These are phyloP conservation scores for Eidolon dupreanum DNA, from an alignment of 2,797 vertebrate genomes.

Conservation along the genomic window DNA sequence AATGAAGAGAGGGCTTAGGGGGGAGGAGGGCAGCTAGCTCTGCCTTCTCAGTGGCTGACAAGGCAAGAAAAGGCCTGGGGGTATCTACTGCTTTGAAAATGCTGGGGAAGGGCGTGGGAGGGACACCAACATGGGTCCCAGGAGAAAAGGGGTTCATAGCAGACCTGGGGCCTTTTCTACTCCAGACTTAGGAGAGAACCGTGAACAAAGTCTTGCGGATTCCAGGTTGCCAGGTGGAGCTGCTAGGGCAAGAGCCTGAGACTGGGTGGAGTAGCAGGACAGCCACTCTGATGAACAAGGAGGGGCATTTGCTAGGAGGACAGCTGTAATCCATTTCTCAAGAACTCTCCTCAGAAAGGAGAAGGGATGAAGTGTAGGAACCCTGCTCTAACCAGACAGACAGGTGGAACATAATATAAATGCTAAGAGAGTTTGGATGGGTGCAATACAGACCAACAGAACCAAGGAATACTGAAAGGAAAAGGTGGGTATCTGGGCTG, in stretches of 20 bases:
- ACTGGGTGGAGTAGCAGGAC: background rate
- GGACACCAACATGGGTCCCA: accelerated
- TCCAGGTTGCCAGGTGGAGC: background rate
- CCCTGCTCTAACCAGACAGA: background rate
- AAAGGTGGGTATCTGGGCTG: background rate
- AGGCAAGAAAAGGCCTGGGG: background rate
- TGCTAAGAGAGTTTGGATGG: background rate
- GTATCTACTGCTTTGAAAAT: background rate
- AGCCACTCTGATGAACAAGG: background rate
- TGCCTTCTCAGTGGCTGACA: background rate
- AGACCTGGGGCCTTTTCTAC: background rate
- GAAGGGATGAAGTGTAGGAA: background rate
- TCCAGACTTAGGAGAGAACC: background rate
- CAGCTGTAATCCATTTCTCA: background rate
- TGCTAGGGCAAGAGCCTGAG: background rate
- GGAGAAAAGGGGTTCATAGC: background rate
- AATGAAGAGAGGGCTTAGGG: background rate
- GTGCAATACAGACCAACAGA: background rate
- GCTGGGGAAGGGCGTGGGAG: background rate
- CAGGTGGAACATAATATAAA: background rate
- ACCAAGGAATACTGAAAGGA: background rate
- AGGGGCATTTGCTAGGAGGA: background rate
- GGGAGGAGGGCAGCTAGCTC: background rate
- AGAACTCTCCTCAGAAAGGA: background rate
- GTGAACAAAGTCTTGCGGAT: background rate